These are phyloP conservation scores for Panagrolaimus sp. DNA, from an alignment of 1,140 invertebrate genomes.

Conservation along the genomic window DNA sequence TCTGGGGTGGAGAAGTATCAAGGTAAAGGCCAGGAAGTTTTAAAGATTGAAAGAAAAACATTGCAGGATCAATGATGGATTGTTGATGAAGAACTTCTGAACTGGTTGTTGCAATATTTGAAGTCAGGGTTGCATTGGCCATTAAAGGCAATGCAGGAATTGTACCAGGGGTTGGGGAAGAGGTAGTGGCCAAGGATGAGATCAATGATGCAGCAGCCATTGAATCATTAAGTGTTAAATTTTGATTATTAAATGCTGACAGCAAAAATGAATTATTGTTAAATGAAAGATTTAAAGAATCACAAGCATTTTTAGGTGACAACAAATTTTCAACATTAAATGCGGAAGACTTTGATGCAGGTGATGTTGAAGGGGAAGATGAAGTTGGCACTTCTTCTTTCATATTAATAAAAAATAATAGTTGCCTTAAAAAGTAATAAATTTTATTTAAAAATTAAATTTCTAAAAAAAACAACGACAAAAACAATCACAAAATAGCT, in stretches of 20 bases:
- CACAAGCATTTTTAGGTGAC: not conserved
- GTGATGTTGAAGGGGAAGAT: not conserved
- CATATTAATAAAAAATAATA: not conserved
- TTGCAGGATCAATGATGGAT: not conserved
- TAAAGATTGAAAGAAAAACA: conserved; percentile 9
- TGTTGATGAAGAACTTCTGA: not conserved
- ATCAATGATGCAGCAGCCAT: conserved; percentile 10
- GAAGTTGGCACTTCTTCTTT: not conserved
- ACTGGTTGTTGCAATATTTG: not conserved
- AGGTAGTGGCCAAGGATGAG: not conserved
- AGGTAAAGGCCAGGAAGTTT: conserved; percentile 11
- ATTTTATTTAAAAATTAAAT: not conserved
- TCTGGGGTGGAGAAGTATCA: not conserved
- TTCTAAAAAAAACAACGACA: conserved; percentile 5
- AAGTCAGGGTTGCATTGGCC: not conserved
- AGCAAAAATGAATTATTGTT: not conserved
- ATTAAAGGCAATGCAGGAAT: not conserved
- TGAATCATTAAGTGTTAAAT: not conserved
- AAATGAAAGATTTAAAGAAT: conserved; percentile 15
- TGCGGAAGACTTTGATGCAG: not conserved
- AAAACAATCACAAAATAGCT: conserved; percentile 8
- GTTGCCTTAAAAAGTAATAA: not conserved
- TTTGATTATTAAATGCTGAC: not conserved
- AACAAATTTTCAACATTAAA: conserved; percentile 16
- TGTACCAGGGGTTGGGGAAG: not conserved